Percentiles rank a stretch among this genome's conserved stretches.
Evolutionary conservation across 2,888 invertebrate genomes (phyloP).

Genomic region (Pardosa pseudoannulata): DNA sequence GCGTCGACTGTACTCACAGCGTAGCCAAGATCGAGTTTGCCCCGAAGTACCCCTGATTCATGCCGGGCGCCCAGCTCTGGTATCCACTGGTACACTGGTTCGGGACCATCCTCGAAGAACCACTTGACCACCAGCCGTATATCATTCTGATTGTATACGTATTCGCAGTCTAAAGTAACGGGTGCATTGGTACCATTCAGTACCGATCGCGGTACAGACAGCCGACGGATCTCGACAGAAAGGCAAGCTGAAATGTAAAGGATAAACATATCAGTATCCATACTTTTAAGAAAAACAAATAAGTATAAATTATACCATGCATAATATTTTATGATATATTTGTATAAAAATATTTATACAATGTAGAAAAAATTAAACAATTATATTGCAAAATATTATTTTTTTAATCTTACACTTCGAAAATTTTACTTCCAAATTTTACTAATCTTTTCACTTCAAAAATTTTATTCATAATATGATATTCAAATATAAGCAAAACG

Average conservation of each 20-base stretch:
- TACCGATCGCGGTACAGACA: constrained; percentile 73
- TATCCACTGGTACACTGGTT: constrained; percentile 75
- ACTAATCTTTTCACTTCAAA: too few relatives aligned
- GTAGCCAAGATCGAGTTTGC: constrained; percentile 73
- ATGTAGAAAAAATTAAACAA: too few relatives aligned
- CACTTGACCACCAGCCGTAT: constrained; percentile 74
- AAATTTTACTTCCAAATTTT: too few relatives aligned
- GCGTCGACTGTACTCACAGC: constrained; percentile 70
- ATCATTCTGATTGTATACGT: constrained; percentile 73
- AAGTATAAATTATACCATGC: too few relatives aligned
- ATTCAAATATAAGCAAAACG: too few relatives aligned
- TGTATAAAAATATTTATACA: too few relatives aligned
- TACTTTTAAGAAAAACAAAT: too few relatives aligned
- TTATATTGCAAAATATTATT: too few relatives aligned
- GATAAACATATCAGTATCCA: too few relatives aligned
- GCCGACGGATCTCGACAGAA: constrained; percentile 68
- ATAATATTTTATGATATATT: too few relatives aligned
- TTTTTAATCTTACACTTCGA: too few relatives aligned
- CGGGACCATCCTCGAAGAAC: constrained; percentile 74
- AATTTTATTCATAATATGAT: too few relatives aligned
- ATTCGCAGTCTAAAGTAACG: constrained; percentile 74
- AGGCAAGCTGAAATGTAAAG: constrained; percentile 33
- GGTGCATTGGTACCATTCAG: constrained; percentile 74
- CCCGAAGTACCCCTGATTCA: constrained; percentile 71
- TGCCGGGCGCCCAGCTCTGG: constrained; percentile 73